Evolutionary conservation across 1,140 invertebrate species (phyloP).

Genomic region (Drosophila simulans): DNA sequence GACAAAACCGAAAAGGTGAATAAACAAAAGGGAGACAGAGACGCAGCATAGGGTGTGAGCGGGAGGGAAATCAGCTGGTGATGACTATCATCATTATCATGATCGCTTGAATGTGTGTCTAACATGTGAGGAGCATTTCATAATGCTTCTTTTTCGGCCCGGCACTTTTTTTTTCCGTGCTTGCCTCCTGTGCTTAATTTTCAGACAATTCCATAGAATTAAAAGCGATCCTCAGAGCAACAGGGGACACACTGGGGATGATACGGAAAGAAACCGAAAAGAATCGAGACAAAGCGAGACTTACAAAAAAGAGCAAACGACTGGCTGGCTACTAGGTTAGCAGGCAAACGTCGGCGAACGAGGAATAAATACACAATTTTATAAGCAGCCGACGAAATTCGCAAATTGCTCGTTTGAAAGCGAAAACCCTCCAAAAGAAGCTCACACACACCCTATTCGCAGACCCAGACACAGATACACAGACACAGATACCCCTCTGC

Average conservation of each 20-base stretch:
- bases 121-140: slow-evolving; percentile 74
- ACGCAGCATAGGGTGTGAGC: slow-evolving; percentile 9
- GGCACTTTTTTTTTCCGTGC: slow-evolving; percentile 12
- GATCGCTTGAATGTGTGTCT: slow-evolving; percentile 46
- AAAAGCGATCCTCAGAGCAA: slow-evolving; percentile 67
- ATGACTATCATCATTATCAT: slow-evolving; percentile 47
- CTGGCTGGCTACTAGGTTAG: slow-evolving; percentile 76
- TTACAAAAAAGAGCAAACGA: slow-evolving; percentile 53
- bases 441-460: slow-evolving; percentile 36
- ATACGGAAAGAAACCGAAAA: slow-evolving; percentile 49
- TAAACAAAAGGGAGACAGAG: slow-evolving; percentile 37
- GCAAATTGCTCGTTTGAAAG: slow-evolving; percentile 81
- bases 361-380: slow-evolving; percentile 52
- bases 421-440: slow-evolving; percentile 66
- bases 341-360: slow-evolving; percentile 65
- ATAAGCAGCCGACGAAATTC: slow-evolving; percentile 72
- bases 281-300: slow-evolving; percentile 59
- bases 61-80: slow-evolving; percentile 63
- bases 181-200: slow-evolving; percentile 57
- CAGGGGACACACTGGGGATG: slow-evolving; percentile 50
- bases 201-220: slow-evolving; percentile 80
- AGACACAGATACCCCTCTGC: slow-evolving; percentile 20
- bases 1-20: slow-evolving; percentile 54
- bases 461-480: slow-evolving; percentile 33
- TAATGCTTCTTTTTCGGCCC: slow-evolving; percentile 14